These are phyloP conservation scores for Chymomyza caudatula DNA, from an alignment of 2,888 invertebrate species.

Conservation along the genomic window DNA sequence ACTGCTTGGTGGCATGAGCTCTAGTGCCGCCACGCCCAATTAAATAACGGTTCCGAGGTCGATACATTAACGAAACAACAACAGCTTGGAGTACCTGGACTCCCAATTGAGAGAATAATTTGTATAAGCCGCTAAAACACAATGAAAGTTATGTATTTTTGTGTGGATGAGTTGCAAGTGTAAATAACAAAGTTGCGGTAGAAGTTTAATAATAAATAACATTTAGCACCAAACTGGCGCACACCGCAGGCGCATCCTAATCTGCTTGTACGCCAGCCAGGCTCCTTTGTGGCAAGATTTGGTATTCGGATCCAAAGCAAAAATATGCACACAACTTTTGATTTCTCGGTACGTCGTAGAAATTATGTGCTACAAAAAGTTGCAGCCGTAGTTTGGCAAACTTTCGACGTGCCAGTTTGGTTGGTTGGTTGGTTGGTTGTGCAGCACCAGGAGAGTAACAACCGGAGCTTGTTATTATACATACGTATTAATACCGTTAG, in stretches of 20 bases:
- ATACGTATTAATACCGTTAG: slow-evolving; percentile 9
- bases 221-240: slow-evolving; percentile 46
- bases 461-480: slow-evolving; percentile 19
- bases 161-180: not conserved
- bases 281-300: not conserved
- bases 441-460: not conserved
- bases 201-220: slow-evolving; percentile 68
- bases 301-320: not conserved
- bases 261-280: not conserved
- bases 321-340: not conserved
- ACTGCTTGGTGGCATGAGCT: not conserved
- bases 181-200: slow-evolving; percentile 42
- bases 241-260: slow-evolving; percentile 13
- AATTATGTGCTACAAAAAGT: not conserved
- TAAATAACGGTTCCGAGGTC: slow-evolving; percentile 55
- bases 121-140: slow-evolving; percentile 17
- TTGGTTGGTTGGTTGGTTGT: not conserved
- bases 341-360: not conserved
- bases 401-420: not conserved
- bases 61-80: slow-evolving; percentile 9
- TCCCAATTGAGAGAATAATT: slow-evolving; percentile 57
- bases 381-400: not conserved
- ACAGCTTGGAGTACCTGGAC: slow-evolving; percentile 21
- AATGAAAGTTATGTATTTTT: not conserved
- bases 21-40: slow-evolving; percentile 40